phyloP scores from a whole-genome alignment of 2,113 vertebrate genomes.

The Malurus melanocephalus region DNA sequence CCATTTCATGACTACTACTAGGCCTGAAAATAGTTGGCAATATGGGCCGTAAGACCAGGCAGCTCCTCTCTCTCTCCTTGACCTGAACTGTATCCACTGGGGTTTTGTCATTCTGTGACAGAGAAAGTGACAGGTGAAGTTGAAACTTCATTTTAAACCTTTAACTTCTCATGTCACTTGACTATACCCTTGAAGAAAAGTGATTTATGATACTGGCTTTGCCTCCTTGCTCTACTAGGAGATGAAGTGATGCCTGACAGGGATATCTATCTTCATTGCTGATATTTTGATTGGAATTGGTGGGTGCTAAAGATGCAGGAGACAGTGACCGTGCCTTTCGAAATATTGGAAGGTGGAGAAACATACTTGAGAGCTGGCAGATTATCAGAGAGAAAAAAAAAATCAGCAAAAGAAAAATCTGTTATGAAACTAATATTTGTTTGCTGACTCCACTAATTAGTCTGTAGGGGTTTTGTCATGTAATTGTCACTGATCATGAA shows the following conservation, averaged over 20 bases:
- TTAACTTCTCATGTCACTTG: background rate
- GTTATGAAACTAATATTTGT: background rate
- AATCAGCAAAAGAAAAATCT: background rate
- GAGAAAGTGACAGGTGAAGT: background rate
- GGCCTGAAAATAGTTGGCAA: background rate
- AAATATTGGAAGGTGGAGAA: constrained; percentile 27
- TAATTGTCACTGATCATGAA: background rate
- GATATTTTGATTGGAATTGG: constrained; percentile 2
- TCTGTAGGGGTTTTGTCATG: background rate
- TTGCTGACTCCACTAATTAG: background rate
- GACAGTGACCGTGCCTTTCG: background rate
- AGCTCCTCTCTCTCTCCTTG: background rate
- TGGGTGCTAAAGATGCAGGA: background rate
- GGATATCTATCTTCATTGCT: constrained; percentile 13
- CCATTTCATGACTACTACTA: background rate
- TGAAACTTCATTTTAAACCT: background rate
- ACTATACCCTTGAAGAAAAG: background rate
- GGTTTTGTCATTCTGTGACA: background rate
- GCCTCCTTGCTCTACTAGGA: background rate
- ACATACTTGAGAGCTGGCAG: background rate
- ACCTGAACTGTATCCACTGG: background rate
- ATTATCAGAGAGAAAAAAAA: background rate
- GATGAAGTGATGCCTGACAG: background rate
- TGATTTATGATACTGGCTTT: background rate
- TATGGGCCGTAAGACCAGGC: background rate